Evolutionary conservation across 2,797 vertebrate genomes (phyloP).

Genomic region (Falco concolor): DNA sequence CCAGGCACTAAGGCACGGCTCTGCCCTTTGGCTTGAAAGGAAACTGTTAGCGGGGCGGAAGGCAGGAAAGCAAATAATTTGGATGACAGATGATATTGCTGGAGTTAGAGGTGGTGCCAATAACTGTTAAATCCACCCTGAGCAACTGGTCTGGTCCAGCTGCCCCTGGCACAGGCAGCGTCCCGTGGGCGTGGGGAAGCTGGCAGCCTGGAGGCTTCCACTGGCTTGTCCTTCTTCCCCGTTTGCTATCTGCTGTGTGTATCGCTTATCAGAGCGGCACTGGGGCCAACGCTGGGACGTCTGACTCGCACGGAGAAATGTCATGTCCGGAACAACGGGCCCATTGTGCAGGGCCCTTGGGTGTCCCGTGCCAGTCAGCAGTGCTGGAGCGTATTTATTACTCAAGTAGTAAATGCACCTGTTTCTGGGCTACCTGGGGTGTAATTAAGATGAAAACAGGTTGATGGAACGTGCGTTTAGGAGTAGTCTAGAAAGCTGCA

Average conservation of each 20-base stretch:
- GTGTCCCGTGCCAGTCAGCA: background rate
- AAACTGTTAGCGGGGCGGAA: background rate
- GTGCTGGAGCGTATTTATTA: background rate
- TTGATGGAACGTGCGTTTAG: background rate
- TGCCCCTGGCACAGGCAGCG: background rate
- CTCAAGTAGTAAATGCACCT: constrained; percentile 30
- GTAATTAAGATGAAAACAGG: constrained; percentile 26
- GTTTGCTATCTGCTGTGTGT: rapidly evolving
- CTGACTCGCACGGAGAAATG: background rate
- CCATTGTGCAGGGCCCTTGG: background rate
- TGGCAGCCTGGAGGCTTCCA: background rate
- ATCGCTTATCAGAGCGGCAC: background rate
- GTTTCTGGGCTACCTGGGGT: constrained; percentile 29
- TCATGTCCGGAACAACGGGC: background rate
- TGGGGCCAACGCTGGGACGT: background rate
- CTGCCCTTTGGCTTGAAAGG: background rate
- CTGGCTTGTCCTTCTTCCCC: background rate
- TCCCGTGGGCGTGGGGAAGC: background rate
- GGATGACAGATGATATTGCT: background rate
- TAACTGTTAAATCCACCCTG: background rate
- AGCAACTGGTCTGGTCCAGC: background rate
- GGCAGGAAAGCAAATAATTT: background rate
- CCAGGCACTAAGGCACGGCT: background rate
- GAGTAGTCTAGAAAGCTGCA: background rate
- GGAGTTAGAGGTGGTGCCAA: background rate